Evolutionary conservation across 2,113 vertebrate genomes (phyloP).

Genomic region (Sander lucioperca): DNA sequence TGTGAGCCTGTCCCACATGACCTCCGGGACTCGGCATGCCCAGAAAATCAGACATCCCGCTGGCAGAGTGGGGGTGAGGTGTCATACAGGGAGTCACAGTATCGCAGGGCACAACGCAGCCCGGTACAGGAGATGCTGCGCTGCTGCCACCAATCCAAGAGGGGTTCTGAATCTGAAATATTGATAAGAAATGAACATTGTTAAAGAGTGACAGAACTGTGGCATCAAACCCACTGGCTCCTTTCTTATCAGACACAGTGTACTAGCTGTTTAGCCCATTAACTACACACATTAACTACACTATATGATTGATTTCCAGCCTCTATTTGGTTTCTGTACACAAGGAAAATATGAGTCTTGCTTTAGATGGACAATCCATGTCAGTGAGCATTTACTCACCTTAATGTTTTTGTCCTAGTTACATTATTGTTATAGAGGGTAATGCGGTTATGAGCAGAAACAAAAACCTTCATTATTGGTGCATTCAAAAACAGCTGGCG

Average conservation of each 20-base stretch:
- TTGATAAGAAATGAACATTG: neutral
- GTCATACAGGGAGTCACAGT: slow-evolving; percentile 96
- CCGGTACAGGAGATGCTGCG: slow-evolving; percentile 92
- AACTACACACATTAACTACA: neutral
- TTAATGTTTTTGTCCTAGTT: neutral
- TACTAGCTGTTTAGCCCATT: neutral
- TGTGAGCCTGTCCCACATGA: slow-evolving; percentile 95
- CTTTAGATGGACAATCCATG: neutral
- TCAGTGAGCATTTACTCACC: neutral
- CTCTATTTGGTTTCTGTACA: neutral
- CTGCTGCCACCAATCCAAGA: slow-evolving; percentile 95
- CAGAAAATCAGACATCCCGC: slow-evolving; percentile 93
- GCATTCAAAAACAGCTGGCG: neutral
- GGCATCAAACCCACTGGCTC: neutral
- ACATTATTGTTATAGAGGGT: neutral
- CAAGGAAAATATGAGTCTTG: neutral
- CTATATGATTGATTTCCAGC: neutral
- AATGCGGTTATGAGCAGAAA: neutral
- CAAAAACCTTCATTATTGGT: neutral
- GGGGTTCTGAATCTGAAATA: slow-evolving; percentile 95
- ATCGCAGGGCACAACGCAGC: slow-evolving; percentile 97
- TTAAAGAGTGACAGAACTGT: neutral
- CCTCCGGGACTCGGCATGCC: slow-evolving; percentile 87
- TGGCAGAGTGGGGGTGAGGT: slow-evolving; percentile 92
- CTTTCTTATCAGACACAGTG: neutral